phyloP scores from a whole-genome alignment of 2,113 vertebrate species.

The Callipepla squamata region DNA sequence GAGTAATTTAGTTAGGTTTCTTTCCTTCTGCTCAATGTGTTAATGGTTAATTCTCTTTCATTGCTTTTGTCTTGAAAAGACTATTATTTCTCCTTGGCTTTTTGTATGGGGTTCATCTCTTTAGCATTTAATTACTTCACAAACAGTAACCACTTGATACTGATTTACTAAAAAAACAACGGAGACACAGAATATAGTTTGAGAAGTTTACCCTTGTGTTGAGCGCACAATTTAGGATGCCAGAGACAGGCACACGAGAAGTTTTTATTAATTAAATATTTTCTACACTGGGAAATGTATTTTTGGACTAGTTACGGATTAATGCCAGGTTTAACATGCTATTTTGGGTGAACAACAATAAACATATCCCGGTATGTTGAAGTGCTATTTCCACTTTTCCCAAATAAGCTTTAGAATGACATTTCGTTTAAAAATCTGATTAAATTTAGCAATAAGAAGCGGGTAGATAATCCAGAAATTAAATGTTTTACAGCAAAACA shows the following conservation, averaged over 20 bases:
- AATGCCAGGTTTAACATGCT: background rate
- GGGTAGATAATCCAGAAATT: background rate
- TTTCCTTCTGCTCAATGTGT: background rate
- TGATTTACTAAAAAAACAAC: background rate
- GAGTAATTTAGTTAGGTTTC: background rate
- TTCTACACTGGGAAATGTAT: background rate
- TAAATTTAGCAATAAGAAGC: background rate
- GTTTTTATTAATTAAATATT: background rate
- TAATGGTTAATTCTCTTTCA: background rate
- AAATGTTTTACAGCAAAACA: background rate
- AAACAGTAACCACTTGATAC: background rate
- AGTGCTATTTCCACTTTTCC: background rate
- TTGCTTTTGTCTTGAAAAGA: background rate
- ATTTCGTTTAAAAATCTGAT: background rate
- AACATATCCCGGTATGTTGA: background rate
- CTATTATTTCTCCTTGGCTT: background rate
- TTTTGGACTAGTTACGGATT: background rate
- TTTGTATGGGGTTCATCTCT: background rate
- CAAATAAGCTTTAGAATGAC: background rate
- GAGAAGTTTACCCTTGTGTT: background rate
- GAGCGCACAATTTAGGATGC: background rate
- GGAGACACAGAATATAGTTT: background rate
- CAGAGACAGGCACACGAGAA: background rate
- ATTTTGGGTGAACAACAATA: background rate
- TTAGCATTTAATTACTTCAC: background rate